Evolutionary conservation across 2,888 invertebrate genomes (phyloP).

Genomic region (Uloborus plumipes): DNA sequence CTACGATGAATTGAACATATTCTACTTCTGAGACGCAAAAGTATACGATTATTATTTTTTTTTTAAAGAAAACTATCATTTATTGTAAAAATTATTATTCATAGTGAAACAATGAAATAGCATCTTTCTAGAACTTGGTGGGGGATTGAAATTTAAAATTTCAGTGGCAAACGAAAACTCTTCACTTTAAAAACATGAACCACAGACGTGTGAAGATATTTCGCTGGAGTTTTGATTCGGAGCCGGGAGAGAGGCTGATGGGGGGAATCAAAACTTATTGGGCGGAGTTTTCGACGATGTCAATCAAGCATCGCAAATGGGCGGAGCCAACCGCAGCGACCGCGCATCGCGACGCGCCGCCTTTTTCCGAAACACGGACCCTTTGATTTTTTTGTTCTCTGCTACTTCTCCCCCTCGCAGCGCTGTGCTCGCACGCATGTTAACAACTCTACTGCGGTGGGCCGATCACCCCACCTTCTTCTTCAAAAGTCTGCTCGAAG

Average conservation of each 20-base stretch:
- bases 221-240: too few relatives aligned
- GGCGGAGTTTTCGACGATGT: conserved; percentile 43
- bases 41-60: too few relatives aligned
- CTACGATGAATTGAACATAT: too few relatives aligned
- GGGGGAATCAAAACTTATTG: neutral
- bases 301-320: conserved; percentile 37
- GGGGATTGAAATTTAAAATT: too few relatives aligned
- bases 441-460: conserved; percentile 54
- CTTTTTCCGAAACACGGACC: conserved; percentile 5
- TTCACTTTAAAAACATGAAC: too few relatives aligned
- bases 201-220: too few relatives aligned
- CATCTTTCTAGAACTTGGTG: too few relatives aligned
- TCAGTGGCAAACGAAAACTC: too few relatives aligned
- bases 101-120: too few relatives aligned
- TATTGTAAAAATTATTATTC: too few relatives aligned
- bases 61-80: too few relatives aligned
- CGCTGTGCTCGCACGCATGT: conserved; percentile 53
- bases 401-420: conserved; percentile 18
- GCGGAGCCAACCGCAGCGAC: conserved; percentile 16
- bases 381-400: neutral
- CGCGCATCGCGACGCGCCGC: conserved; percentile 26
- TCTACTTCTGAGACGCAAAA: too few relatives aligned
- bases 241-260: neutral
- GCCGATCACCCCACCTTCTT: conserved; percentile 29
- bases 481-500: neutral